phyloP scores from a whole-genome alignment of 2,888 invertebrate species.

The Saturnia pavonia region DNA sequence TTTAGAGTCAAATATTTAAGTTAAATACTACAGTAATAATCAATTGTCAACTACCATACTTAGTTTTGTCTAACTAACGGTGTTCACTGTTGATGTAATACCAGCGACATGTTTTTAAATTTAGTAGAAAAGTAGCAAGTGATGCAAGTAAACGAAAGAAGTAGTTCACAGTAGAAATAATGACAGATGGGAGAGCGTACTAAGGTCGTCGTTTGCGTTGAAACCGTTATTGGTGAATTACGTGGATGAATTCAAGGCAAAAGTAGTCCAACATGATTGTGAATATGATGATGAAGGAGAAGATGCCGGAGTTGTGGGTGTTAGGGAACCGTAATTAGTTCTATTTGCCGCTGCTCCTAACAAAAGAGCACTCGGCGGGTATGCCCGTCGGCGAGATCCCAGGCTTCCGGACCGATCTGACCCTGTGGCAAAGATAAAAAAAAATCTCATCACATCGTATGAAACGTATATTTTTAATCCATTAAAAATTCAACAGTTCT shows the following conservation, averaged over 20 bases:
- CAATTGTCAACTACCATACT: constrained; percentile 17
- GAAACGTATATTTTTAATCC: too few species aligned
- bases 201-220: background rate
- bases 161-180: background rate
- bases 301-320: constrained; percentile 44
- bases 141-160: background rate
- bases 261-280: constrained; percentile 40
- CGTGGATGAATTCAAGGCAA: constrained; percentile 44
- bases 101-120: constrained; percentile 16
- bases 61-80: constrained; percentile 11
- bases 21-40: background rate
- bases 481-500: too few species aligned
- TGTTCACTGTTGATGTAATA: background rate
- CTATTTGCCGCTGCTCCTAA: constrained; percentile 29
- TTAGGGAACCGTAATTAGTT: constrained; percentile 27
- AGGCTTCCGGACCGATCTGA: constrained; percentile 50
- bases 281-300: constrained; percentile 39
- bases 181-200: background rate
- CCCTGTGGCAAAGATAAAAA: constrained; percentile 28
- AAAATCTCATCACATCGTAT: background rate
- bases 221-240: constrained; percentile 21
- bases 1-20: background rate
- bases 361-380: constrained; percentile 43
- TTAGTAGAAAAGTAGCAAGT: background rate
- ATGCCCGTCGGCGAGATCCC: constrained; percentile 53